phyloP scores from a whole-genome alignment of 2,797 vertebrate species.

The Cyprinodon diabolis region DNA sequence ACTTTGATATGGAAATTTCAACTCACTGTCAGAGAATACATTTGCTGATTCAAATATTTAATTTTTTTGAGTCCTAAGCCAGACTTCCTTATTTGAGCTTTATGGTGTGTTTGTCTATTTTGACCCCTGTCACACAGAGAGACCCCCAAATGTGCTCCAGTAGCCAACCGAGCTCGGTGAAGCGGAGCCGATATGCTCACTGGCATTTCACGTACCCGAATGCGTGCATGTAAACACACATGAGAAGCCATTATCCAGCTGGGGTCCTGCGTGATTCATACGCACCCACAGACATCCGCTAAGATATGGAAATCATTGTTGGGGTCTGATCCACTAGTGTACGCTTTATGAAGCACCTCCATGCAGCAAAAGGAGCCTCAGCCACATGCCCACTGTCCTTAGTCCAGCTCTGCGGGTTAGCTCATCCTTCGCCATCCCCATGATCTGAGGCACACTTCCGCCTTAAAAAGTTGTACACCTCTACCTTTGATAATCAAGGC shows the following conservation, averaged over 20 bases:
- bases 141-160: slow-evolving; percentile 83
- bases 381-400: slow-evolving; percentile 25
- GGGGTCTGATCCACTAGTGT: slow-evolving; percentile 48
- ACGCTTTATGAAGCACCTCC: slow-evolving; percentile 30
- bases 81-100: slow-evolving; percentile 71
- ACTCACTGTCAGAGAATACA: slow-evolving; percentile 8
- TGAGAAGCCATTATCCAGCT: slow-evolving; percentile 72
- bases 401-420: slow-evolving; percentile 41
- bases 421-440: slow-evolving; percentile 61
- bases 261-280: slow-evolving; percentile 54
- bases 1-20: slow-evolving; percentile 2
- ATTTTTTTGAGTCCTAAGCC: slow-evolving; percentile 62
- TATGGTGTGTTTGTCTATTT: slow-evolving; percentile 31
- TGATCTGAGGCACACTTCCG: slow-evolving; percentile 90
- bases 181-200: slow-evolving; percentile 92
- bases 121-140: slow-evolving; percentile 76
- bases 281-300: slow-evolving; percentile 31
- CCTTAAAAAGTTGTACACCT: slow-evolving; percentile 85
- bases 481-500: slow-evolving; percentile 88
- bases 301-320: slow-evolving; percentile 62
- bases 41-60: slow-evolving; percentile 57
- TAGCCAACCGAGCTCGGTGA: slow-evolving; percentile 85
- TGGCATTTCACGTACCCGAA: slow-evolving; percentile 90
- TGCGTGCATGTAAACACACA: slow-evolving; percentile 82
- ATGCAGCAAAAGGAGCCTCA: slow-evolving; percentile 30